Evolutionary conservation across 2,888 invertebrate genomes (phyloP).

Genomic region (Tetrapedia diversipes): DNA sequence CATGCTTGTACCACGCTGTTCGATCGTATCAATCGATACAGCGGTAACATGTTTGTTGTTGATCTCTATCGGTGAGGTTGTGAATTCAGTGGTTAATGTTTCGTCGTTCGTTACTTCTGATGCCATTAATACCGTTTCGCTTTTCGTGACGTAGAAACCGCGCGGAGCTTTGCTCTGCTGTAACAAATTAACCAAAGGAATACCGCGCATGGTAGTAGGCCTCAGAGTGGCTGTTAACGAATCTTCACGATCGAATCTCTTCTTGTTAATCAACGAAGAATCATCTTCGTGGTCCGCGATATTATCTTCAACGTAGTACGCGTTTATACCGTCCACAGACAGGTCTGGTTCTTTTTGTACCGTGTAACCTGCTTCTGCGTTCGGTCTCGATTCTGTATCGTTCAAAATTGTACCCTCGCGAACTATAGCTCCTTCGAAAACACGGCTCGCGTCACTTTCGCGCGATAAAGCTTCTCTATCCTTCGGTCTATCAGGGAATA

Average conservation of each 20-base stretch:
- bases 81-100: neutral
- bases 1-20: neutral
- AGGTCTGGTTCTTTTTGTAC: slow-evolving; percentile 8
- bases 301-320: slow-evolving; percentile 41
- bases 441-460: neutral
- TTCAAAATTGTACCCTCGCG: neutral
- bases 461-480: slow-evolving; percentile 15
- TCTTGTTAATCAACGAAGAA: slow-evolving; percentile 21
- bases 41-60: neutral
- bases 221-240: slow-evolving; percentile 42
- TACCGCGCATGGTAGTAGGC: slow-evolving; percentile 68
- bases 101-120: neutral
- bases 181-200: slow-evolving; percentile 34
- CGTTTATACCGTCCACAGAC: neutral
- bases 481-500: slow-evolving; percentile 29
- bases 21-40: neutral
- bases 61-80: neutral
- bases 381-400: neutral
- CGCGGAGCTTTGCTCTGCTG: slow-evolving; percentile 19
- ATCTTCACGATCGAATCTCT: slow-evolving; percentile 33
- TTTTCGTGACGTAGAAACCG: slow-evolving; percentile 66
- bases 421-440: neutral
- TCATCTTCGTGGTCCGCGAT: slow-evolving; percentile 29
- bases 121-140: neutral
- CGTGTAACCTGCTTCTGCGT: neutral